phyloP scores from a whole-genome alignment of 2,113 vertebrate genomes.

The Anas platyrhynchos region DNA sequence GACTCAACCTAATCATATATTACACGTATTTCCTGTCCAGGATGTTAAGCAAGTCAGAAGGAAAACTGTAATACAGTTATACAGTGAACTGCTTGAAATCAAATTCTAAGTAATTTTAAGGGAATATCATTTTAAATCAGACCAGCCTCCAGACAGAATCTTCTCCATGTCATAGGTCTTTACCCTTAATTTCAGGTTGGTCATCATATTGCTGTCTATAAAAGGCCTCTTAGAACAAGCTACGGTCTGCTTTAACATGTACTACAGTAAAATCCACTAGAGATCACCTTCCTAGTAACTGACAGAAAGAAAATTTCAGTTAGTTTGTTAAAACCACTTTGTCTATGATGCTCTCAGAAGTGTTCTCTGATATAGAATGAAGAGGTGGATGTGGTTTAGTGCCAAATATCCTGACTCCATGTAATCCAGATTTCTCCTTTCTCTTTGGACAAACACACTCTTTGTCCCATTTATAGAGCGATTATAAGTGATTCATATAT shows the following conservation, averaged over 20 bases:
- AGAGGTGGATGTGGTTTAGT: not conserved
- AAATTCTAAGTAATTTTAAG: not conserved
- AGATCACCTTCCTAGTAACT: not conserved
- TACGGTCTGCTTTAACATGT: not conserved
- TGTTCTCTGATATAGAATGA: not conserved
- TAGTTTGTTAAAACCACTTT: not conserved
- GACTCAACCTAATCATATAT: not conserved
- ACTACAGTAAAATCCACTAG: not conserved
- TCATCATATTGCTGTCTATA: not conserved
- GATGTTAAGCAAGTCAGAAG: not conserved
- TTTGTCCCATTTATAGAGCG: not conserved
- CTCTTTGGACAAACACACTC: not conserved
- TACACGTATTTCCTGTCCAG: not conserved
- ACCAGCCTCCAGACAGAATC: fast-evolving
- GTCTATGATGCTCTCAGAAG: not conserved
- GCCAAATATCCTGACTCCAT: not conserved
- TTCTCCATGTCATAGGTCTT: not conserved
- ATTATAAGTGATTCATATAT: not conserved
- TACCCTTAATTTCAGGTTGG: not conserved
- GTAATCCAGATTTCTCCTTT: not conserved
- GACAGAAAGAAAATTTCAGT: not conserved
- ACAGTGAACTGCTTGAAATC: not conserved
- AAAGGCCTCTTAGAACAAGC: not conserved
- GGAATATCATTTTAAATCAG: not conserved
- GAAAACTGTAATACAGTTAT: not conserved